Evolutionary conservation across 2,113 vertebrate species (phyloP).

Genomic region (Odocoileus virginianus): DNA sequence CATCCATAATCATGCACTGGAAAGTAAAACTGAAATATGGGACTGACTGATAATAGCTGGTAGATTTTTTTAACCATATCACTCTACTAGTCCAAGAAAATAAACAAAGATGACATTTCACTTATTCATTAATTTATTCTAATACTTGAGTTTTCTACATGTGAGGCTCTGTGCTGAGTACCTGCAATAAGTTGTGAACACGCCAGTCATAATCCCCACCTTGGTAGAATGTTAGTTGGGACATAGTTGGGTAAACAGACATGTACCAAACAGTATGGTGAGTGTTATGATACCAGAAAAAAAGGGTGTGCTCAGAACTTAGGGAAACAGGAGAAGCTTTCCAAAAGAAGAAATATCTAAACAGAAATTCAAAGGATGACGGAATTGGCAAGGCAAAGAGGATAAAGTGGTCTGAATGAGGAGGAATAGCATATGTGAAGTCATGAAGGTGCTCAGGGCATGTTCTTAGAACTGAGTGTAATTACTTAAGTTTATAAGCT

Average conservation of each 20-base stretch:
- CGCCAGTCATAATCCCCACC: neutral
- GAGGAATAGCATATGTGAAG: neutral
- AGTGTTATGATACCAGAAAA: neutral
- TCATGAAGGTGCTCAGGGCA: neutral
- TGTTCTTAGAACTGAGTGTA: neutral
- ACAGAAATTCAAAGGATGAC: constrained; percentile 22
- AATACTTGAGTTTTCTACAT: neutral
- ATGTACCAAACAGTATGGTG: neutral
- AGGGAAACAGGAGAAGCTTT: neutral
- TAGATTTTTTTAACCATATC: neutral
- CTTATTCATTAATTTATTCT: constrained; percentile 1
- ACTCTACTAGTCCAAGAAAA: neutral
- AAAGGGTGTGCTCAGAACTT: neutral
- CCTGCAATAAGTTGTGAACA: neutral
- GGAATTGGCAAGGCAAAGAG: neutral
- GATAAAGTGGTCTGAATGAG: neutral
- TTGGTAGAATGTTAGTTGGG: neutral
- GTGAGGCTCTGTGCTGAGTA: neutral
- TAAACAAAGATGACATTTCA: neutral
- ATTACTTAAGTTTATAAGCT: neutral
- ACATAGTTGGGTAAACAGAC: neutral
- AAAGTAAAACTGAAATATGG: neutral
- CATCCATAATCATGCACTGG: neutral
- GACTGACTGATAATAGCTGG: neutral
- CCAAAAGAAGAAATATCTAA: neutral